Evolutionary conservation across 2,797 vertebrate genomes (phyloP), one percentile per base, ranked within the genome.

Genomic region (Pangasius sanitwongsei): DNA sequence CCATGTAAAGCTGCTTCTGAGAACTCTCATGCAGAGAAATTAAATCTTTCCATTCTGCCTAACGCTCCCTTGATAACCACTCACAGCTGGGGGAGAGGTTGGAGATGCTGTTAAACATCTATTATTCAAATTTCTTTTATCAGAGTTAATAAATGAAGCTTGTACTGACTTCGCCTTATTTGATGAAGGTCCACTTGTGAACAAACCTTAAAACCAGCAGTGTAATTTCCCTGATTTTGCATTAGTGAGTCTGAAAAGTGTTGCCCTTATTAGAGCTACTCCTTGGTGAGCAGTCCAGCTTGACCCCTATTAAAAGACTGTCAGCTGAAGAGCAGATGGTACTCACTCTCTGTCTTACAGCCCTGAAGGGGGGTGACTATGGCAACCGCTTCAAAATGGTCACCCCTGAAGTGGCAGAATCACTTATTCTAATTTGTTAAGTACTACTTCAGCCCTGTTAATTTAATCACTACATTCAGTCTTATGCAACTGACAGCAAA

Each of bases 391-490:
- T 94, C 90, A 90, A 95, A 95, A 96, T 94, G 94, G 93, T 92
- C 84, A 92, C 92, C 93, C 92, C 92, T 92, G 92, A 94, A 95
- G 95, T 95, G 90, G 92, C 91, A 93, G 95, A 96, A 96, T 95
- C 94, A 93, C 96, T 96, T 92, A 90, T 93, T 93, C 94, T 96
- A 96, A 97, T 96, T 97, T 96, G 96, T 96, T 96, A 96, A 96
- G 96, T 96, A 96, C 90, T 95, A 95, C 94, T 94, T 95, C 91
- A 91, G 92, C 90, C 92, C 93, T 94, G 95, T 94, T 94, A 92
- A 96, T 95, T 96, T 95, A 96, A 96, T 96, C 94, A 95, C 92
- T 92, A 87, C 92, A 92, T 95, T 96, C 93, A 93, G 93, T 87
- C 92, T 92, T 94, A 96, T 95, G 95, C 92, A 94, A 95, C 92